Base-by-base conservation (phyloP, 1,140 invertebrate genomes). In the Drosophila nikananu region DNA sequence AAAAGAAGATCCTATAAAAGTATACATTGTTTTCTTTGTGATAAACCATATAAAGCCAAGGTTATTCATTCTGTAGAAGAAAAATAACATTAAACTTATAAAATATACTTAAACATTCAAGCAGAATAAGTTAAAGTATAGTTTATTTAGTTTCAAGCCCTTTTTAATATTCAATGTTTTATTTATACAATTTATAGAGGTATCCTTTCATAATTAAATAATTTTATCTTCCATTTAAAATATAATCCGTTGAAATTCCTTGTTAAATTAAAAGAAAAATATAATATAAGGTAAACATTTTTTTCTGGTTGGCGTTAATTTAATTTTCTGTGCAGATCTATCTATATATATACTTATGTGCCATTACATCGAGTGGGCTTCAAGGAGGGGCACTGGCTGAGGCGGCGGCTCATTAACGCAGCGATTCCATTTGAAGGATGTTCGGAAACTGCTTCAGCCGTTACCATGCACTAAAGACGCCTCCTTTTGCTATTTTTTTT, bases 361-460 rank as follows among this genome's bases (percentile, higher is more conserved):
- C 57, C 55, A 63, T 77, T 77, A 80, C 55, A 65, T 62, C 13
- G 63, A 19, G 65, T 66, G 32, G 44, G 25, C 7, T 21, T 15
- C 13, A 30, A 30, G 42, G 19, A 5, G 6, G 51, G 15, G 25
- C 17, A 55, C 17, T n/a, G 19, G 39, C 52, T 37, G 23, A 54
- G 71, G 48, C 39, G 41, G 46, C 27, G 54, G 57, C 81, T 90
- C 81, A 90, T 90, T 89, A 89, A 89, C 78, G 74, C 62, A 25
- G 59, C 78, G 71, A 63, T 62, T 77, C 80, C 73, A 67, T 46
- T 67, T 90, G 81, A 90, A 86, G 78, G 86, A 89, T 86, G 75
- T 78, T 77, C 58, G 68, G 68, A 41, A 87, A 87, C 80, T 67
- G 72, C 54, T 89, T 86, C 80, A 76, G 83, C 66, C 60, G 44